A percentile compares a stretch with the other conserved stretches of the same genome.
Evolutionary conservation across 2,797 vertebrate genomes (phyloP).

Genomic region (Paramormyrops hopkinsi): DNA sequence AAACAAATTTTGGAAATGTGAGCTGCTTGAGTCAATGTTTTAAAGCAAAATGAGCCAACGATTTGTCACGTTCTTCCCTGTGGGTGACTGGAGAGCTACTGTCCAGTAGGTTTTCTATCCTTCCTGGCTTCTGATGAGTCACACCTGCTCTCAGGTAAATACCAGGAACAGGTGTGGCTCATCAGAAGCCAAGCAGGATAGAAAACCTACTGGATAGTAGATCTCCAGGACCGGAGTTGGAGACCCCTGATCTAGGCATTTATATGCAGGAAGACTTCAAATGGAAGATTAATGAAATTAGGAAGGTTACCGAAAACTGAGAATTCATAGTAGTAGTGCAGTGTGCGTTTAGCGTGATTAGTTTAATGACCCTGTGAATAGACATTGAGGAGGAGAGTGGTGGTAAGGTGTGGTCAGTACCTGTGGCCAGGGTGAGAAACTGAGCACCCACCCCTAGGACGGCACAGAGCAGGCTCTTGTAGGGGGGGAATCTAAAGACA

Average conservation of each 20-base stretch:
- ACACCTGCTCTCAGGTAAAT: too few species aligned
- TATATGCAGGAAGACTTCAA: neutral
- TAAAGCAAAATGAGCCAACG: neutral
- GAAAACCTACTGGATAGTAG: too few species aligned
- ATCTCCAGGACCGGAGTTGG: too few species aligned
- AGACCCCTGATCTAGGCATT: too few species aligned
- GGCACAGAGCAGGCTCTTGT: conserved; percentile 79
- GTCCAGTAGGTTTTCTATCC: too few species aligned
- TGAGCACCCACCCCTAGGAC: conserved; percentile 84
- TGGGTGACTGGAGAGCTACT: too few species aligned
- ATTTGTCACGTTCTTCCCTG: neutral
- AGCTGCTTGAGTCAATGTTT: neutral
- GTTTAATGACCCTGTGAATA: neutral
- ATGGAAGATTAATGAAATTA: neutral
- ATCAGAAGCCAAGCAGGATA: too few species aligned
- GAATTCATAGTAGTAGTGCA: neutral
- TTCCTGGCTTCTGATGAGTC: too few species aligned
- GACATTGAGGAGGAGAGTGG: neutral
- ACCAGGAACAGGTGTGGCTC: too few species aligned
- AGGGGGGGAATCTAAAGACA: conserved; percentile 84
- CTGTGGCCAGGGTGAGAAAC: conserved; percentile 84
- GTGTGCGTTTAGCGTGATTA: neutral
- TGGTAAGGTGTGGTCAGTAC: conserved; percentile 40
- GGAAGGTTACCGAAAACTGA: neutral
- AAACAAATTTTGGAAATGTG: neutral